Evolutionary conservation across 2,888 invertebrate species (phyloP).

Genomic region (Drosophila tripunctata): DNA sequence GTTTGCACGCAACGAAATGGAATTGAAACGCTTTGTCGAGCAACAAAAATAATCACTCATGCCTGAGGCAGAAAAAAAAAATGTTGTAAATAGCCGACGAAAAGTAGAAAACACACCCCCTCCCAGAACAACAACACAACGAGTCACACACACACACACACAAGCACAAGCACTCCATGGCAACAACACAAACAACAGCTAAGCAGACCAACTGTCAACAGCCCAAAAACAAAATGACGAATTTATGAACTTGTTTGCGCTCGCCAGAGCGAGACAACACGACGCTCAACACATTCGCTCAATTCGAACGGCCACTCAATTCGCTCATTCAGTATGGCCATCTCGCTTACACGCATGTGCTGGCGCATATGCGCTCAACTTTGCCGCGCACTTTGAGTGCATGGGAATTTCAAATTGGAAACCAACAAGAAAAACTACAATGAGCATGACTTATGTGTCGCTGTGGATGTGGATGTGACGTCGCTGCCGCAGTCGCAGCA

Average conservation of each 20-base stretch:
- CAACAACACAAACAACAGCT: slow-evolving; percentile 46
- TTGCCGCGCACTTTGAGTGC: slow-evolving; percentile 59
- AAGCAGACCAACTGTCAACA: slow-evolving; percentile 80
- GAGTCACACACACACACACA: slow-evolving; percentile 25
- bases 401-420: slow-evolving; percentile 71
- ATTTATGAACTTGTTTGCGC: slow-evolving; percentile 76
- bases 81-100: slow-evolving; percentile 61
- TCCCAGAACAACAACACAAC: slow-evolving; percentile 17
- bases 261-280: slow-evolving; percentile 58
- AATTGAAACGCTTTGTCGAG: slow-evolving; percentile 47
- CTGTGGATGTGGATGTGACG: slow-evolving; percentile 12
- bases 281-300: slow-evolving; percentile 21
- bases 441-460: slow-evolving; percentile 65
- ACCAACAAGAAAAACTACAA: slow-evolving; percentile 7
- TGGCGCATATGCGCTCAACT: slow-evolving; percentile 26
- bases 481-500: slow-evolving; percentile 35
- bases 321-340: slow-evolving; percentile 31
- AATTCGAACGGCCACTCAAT: slow-evolving; percentile 37
- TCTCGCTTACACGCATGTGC: slow-evolving; percentile 49
- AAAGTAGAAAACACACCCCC: slow-evolving; percentile 63
- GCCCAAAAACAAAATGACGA: slow-evolving; percentile 82
- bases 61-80: slow-evolving; percentile 21
- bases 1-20: slow-evolving; percentile 44
- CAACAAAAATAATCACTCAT: slow-evolving; percentile 17
- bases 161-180: slow-evolving; percentile 27